Evolutionary conservation across 2,888 invertebrate species (phyloP), one percentile per base, ranked within the genome.

Genomic region (Axea sp.): DNA sequence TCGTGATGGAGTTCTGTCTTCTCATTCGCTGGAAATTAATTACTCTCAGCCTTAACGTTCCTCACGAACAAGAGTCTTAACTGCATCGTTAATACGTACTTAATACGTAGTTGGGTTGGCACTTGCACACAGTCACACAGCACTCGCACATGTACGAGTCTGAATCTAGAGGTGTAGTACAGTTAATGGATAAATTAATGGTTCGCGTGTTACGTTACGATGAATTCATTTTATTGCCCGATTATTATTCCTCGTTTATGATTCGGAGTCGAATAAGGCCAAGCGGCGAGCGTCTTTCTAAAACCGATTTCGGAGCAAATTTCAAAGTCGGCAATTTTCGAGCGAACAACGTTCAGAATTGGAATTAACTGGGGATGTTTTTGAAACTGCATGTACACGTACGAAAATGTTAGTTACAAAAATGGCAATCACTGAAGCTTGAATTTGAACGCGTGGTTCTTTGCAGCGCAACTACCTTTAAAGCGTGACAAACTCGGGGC

Each of bases 11-110:
- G 76, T 76, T 74, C 78, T 74, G 73, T 75, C 76, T 79, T 80
- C 77, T 81, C 76, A 77, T 78, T 79, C 72, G 68, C 39, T 72
- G 26, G 73, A 73, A 77, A 81, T 81, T 81, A 79, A 81, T 81
- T 81, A 81, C 77, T 49, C 75, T 8, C 14, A 43, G 62, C 47
- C 55, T 68, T 43, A 37, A 67, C 45, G 73, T 76, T 67, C 76
- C 64, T 71, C 71, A 59, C 47, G 76, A 73, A 76, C 55, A 68
- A 71, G 64, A 28, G 67, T 26, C 62, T 60, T 35, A 67, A 65
- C 55, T 55, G 57, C 71, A 30, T 75, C 77, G 65, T 76, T 76
- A 74, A 76, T 77, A 73, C 75, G 68, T 68, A 72, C 71, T 75
- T 73, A 69, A 73, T 72, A 74, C 71, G 55, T 71, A 59, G 74